Conservation (phyloP, 37 sponge, comb jelly and placozoan species). For the Petrosia ficiformis region DNA sequence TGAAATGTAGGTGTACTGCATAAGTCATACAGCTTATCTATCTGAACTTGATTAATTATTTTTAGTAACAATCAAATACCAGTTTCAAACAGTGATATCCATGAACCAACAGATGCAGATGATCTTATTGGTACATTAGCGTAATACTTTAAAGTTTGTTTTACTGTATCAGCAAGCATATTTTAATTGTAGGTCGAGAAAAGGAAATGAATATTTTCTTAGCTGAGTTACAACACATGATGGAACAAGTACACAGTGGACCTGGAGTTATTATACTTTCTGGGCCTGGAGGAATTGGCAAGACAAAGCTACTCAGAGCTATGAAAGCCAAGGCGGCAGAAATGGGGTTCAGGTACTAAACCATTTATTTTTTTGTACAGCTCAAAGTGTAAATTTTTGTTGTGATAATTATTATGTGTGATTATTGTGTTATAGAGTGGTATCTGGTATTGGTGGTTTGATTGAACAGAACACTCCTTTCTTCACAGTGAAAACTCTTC, state of each 20-base stretch:
- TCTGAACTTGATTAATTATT: neutral
- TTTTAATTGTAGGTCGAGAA: constrained; percentile 48
- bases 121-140: constrained; percentile 29
- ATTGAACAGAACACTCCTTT: constrained; percentile 82
- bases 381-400: too few relatives aligned
- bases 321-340: constrained; percentile 64
- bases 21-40: neutral
- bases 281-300: constrained; percentile 77
- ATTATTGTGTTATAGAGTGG: too few relatives aligned
- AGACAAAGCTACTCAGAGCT: constrained; percentile 76
- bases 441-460: constrained; percentile 75
- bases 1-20: neutral
- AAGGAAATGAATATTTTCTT: constrained; percentile 58
- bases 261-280: constrained; percentile 53
- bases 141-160: neutral
- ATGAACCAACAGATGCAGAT: constrained; percentile 26
- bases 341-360: constrained; percentile 65
- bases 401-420: too few relatives aligned
- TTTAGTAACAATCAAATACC: neutral
- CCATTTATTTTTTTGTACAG: too few relatives aligned
- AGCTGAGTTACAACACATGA: constrained; percentile 50
- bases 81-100: constrained; percentile 4
- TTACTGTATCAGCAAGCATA: too few relatives aligned
- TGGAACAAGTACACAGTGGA: constrained; percentile 26
- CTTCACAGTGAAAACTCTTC: constrained; percentile 77